These are phyloP conservation scores for Epizoanthus illoricatus DNA, from an alignment of 92 coral and sea anemone species.

Conservation along the genomic window DNA sequence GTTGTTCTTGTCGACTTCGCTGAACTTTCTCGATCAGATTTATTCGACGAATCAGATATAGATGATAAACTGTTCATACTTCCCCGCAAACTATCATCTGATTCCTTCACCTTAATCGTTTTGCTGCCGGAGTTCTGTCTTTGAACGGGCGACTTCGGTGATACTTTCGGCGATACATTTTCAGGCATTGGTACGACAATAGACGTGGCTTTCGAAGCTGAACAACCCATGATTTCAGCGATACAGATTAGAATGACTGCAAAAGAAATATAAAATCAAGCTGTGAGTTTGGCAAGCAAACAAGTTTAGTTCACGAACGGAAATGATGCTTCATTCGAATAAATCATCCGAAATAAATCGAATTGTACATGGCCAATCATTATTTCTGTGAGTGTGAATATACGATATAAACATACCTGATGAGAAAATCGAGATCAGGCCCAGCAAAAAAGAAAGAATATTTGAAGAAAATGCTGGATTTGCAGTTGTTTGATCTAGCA, in stretches of 20 bases:
- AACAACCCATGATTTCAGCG: slow-evolving; percentile 66
- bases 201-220: slow-evolving; percentile 67
- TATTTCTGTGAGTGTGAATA: neutral
- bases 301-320: neutral
- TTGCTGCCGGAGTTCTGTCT: slow-evolving; percentile 27
- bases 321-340: neutral
- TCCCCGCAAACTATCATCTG: slow-evolving; percentile 79
- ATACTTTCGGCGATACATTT: slow-evolving; percentile 1
- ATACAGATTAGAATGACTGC: neutral
- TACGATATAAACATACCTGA: neutral
- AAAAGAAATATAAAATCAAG: neutral
- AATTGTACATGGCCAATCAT: neutral
- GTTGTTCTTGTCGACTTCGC: slow-evolving; percentile 92
- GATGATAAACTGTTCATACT: slow-evolving; percentile 71
- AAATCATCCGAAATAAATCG: neutral
- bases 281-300: slow-evolving; percentile 2
- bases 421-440: neutral
- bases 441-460: neutral
- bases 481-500: neutral
- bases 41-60: slow-evolving; percentile 50
- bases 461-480: neutral
- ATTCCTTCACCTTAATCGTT: slow-evolving; percentile 47
- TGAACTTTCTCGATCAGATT: slow-evolving; percentile 84
- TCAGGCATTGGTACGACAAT: slow-evolving; percentile 71
- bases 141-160: slow-evolving; percentile 1